Conservation (phyloP, 1,140 invertebrate genomes). For the Lutraria rhynchaena region DNA sequence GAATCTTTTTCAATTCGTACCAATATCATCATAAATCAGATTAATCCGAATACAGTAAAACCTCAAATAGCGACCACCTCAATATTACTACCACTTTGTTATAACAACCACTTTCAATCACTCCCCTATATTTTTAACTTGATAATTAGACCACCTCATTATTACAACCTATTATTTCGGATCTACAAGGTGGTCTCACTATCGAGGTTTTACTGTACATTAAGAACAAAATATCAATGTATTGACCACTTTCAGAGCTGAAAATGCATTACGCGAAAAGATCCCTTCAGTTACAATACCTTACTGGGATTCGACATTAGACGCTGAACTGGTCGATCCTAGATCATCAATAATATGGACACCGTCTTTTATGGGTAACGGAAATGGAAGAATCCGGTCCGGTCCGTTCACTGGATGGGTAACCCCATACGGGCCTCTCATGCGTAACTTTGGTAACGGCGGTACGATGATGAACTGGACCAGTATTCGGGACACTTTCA, state of each 20-base stretch:
- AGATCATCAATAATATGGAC: slow-evolving; percentile 80
- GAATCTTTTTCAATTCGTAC: no score
- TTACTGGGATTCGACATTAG: slow-evolving; percentile 81
- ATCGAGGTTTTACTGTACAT: no score
- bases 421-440: slow-evolving; percentile 69
- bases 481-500: slow-evolving; percentile 60
- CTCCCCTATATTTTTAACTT: no score
- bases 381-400: slow-evolving; percentile 79
- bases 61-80: no score
- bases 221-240: no score
- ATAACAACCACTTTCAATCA: no score
- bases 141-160: no score
- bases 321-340: slow-evolving; percentile 75
- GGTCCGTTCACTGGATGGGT: slow-evolving; percentile 79
- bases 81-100: no score
- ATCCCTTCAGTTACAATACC: slow-evolving; percentile 76
- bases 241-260: slow-evolving; percentile 72
- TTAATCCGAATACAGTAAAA: no score
- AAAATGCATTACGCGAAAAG: slow-evolving; percentile 74
- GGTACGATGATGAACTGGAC: slow-evolving; percentile 64
- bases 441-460: slow-evolving; percentile 63
- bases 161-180: no score
- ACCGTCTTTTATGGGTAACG: slow-evolving; percentile 79
- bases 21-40: no score
- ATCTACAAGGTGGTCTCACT: no score